Percentiles rank a stretch among this genome's conserved stretches.
Conservation (phyloP, 1,140 invertebrate species). For the Lucilia cuprina region DNA sequence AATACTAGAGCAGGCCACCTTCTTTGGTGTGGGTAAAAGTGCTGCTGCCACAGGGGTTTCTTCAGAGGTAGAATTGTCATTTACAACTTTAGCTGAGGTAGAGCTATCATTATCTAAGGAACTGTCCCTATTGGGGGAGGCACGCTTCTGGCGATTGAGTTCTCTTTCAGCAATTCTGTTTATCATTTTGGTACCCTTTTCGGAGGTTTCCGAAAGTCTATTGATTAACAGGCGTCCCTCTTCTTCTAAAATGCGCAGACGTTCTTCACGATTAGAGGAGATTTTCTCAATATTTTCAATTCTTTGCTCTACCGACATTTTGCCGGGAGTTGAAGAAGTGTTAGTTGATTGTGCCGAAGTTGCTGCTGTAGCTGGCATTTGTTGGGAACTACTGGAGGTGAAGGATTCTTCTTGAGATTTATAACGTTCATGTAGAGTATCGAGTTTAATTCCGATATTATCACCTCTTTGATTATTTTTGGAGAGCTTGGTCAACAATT, state of each 20-base stretch:
- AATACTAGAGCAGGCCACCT: slow-evolving; percentile 47
- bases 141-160: slow-evolving; percentile 42
- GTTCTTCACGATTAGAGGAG: slow-evolving; percentile 67
- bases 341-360: not conserved
- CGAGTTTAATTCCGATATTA: slow-evolving; percentile 42
- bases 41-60: slow-evolving; percentile 40
- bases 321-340: slow-evolving; percentile 38
- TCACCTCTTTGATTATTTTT: slow-evolving; percentile 60
- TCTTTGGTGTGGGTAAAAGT: slow-evolving; percentile 37
- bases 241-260: slow-evolving; percentile 73
- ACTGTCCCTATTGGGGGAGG: not conserved
- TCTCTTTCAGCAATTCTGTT: slow-evolving; percentile 55
- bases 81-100: too few species aligned
- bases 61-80: not conserved
- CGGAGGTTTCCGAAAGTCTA: slow-evolving; percentile 65
- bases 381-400: slow-evolving; percentile 42
- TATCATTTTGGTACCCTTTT: slow-evolving; percentile 62
- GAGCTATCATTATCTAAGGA: not conserved
- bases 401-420: slow-evolving; percentile 26
- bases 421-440: slow-evolving; percentile 47
- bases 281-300: slow-evolving; percentile 64
- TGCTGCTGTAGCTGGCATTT: slow-evolving; percentile 47
- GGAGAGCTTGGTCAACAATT: slow-evolving; percentile 45
- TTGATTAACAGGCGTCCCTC: slow-evolving; percentile 73
- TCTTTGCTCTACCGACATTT: slow-evolving; percentile 56